Evolutionary conservation across 2,113 vertebrate species (phyloP), one percentile per base, ranked within the genome.

Genomic region (Sapayoa aenigma): DNA sequence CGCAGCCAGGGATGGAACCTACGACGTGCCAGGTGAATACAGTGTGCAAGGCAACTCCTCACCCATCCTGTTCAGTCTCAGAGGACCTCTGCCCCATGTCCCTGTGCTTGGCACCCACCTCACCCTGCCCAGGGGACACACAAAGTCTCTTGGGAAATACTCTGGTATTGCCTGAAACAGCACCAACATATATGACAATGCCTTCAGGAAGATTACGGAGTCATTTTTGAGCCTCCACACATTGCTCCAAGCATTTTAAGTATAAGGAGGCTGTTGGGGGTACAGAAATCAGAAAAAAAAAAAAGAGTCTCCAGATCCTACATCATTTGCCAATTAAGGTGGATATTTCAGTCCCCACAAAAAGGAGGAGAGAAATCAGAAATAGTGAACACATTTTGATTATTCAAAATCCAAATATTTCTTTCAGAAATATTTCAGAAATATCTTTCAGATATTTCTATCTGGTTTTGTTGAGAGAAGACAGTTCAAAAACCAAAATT

Each of bases 11-110:
- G 35, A 24, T 3, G 14, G 39, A 31, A 19, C 59, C 53, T 46
- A 24, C 28, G 42, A 25, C 23, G 23, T 58, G 17, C 17, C 44
- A 35, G 11, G 27, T 28, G 28, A 21, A 19, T 12, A 27, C 2
- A 0, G 14, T 2, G 53, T 0, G 6, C 27, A 41, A 0, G 2
- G 21, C 37, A 56, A 44, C 49, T 50, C 33, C 22, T 8, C 12
- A 53, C 11, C 12, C 3, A 0, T 4, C 21, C 67, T 21, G 17
- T 6, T n/a, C 62, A 47, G n/a, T 8, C 53, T 25, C 37, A 18
- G 37, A 23, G 56, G 44, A 66, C 44, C 56, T 46, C 46, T 77
- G 55, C n/a, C 25, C 37, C 0, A 0, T 13, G 14, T 19, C n/a
- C 21, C 28, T 23, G 23, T 19, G 53, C 13, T 18, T 3, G 23